These are phyloP conservation scores for Mycteria americana DNA, from an alignment of 2,797 vertebrate species.

Conservation along the genomic window DNA sequence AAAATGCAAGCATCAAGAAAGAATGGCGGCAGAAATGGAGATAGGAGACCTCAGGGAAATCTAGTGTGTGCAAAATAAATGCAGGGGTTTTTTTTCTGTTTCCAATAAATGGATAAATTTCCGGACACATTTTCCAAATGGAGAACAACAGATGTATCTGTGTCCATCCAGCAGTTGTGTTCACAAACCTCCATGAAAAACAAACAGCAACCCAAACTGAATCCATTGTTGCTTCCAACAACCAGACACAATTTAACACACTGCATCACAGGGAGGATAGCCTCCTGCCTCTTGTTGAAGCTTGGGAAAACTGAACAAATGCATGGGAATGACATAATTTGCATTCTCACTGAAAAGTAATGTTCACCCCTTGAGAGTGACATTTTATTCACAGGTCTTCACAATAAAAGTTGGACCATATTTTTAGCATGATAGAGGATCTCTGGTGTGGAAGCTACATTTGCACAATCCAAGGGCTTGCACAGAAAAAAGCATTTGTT, in stretches of 20 bases:
- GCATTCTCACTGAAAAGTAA: not conserved
- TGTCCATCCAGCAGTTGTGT: not conserved
- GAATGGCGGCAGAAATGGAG: not conserved
- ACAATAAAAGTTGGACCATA: not conserved
- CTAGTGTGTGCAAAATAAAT: not conserved
- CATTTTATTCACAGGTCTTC: not conserved
- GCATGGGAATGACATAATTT: not conserved
- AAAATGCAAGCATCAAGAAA: not conserved
- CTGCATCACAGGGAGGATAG: not conserved
- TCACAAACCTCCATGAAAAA: not conserved
- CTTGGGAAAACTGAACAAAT: not conserved
- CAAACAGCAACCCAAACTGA: not conserved
- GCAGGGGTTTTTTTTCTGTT: not conserved
- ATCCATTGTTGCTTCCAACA: not conserved
- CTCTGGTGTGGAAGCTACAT: not conserved
- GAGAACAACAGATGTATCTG: not conserved
- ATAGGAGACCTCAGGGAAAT: not conserved
- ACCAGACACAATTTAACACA: not conserved
- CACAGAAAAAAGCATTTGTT: not conserved
- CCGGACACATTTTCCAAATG: fast-evolving
- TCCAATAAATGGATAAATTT: not conserved
- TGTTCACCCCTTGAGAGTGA: not conserved
- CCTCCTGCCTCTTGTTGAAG: not conserved
- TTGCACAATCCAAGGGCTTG: not conserved
- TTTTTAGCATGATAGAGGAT: not conserved